Conservation (phyloP, 2,888 invertebrate species). For the Dasypogon diadema region DNA sequence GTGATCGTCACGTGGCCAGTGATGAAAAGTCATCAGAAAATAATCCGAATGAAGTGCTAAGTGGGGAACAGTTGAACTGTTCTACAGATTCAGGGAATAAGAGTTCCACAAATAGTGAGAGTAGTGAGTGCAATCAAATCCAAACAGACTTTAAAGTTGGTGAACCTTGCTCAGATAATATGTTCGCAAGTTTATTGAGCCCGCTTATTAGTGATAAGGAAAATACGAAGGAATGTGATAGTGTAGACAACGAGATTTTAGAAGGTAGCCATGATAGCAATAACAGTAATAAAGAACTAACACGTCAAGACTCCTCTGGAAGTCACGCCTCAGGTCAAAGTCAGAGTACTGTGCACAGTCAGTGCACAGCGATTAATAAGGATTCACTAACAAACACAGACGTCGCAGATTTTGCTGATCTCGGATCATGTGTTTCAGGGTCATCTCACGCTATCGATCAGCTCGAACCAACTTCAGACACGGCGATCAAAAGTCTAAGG, state of each 20-base stretch:
- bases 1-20: slow-evolving; percentile 3
- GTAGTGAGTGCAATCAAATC: slow-evolving; percentile 10
- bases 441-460: slow-evolving; percentile 57
- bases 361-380: slow-evolving; percentile 73
- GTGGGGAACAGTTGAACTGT: slow-evolving; percentile 1
- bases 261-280: background rate
- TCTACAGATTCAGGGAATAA: background rate
- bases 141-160: slow-evolving; percentile 52
- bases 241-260: background rate
- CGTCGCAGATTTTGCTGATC: slow-evolving; percentile 71
- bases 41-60: background rate
- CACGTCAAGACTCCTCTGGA: slow-evolving; percentile 73
- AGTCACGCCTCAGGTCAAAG: slow-evolving; percentile 75
- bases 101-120: slow-evolving; percentile 5
- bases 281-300: slow-evolving; percentile 55
- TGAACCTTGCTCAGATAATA: slow-evolving; percentile 55
- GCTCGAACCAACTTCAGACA: background rate
- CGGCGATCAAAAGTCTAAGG: slow-evolving; percentile 69
- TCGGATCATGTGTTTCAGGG: slow-evolving; percentile 65
- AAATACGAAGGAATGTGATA: slow-evolving; percentile 28
- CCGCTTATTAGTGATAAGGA: slow-evolving; percentile 46
- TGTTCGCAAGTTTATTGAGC: slow-evolving; percentile 51
- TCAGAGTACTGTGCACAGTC: slow-evolving; percentile 73
- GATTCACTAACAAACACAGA: slow-evolving; percentile 70
- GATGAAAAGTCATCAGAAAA: background rate